Evolutionary conservation across 2,797 vertebrate genomes (phyloP).

Genomic region (Merluccius polli): DNA sequence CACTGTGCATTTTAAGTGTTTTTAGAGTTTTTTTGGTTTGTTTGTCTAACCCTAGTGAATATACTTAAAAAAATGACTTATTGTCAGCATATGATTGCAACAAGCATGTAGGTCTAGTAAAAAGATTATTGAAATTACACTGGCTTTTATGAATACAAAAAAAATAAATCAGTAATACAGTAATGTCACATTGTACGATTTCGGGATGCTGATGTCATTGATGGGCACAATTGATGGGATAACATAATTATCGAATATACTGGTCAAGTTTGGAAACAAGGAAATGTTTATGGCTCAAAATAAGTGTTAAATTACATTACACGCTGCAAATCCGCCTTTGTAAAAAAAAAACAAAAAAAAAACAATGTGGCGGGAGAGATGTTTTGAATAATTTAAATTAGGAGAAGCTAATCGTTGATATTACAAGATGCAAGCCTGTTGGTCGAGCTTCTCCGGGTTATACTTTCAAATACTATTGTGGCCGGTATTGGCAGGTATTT

Average conservation of each 20-base stretch:
- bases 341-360: neutral
- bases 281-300: neutral
- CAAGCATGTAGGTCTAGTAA: neutral
- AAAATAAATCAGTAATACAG: neutral
- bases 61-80: neutral
- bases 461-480: too few species aligned
- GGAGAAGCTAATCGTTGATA: neutral
- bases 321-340: neutral
- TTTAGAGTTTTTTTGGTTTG: neutral
- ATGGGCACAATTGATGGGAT: neutral
- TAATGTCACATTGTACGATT: neutral
- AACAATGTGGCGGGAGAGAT: neutral
- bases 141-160: neutral
- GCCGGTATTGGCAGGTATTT: too few species aligned
- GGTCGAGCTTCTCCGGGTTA: too few species aligned
- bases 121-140: neutral
- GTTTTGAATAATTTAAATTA: neutral
- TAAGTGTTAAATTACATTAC: neutral
- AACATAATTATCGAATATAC: neutral
- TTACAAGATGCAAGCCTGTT: neutral
- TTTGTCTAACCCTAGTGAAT: neutral
- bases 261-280: neutral
- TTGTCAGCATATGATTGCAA: neutral
- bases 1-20: constrained; percentile 1
- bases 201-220: neutral